Base-by-base conservation (phyloP, 2,888 invertebrate genomes). In the Hipparchia sbordonii region DNA sequence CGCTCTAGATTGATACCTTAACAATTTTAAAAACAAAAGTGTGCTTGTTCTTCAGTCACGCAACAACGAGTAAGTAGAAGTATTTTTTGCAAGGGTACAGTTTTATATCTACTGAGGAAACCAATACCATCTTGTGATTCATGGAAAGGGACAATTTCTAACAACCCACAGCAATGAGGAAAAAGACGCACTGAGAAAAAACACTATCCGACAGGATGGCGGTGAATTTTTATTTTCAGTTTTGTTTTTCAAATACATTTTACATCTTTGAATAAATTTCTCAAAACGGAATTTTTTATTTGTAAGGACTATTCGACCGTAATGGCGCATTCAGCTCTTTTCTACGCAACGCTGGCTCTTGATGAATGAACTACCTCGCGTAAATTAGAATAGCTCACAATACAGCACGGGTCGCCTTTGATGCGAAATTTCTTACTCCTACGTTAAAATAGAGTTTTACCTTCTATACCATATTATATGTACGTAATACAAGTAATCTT, bases 291-390 rank as follows among this genome's bases (percentile, higher is more conserved):
- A 4, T 67, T 67, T 67, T 56, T 67, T 52, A 65, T 67, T 67
- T 67, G 57, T 57, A 46, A 56, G 56, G 67, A 57, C 13, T 46
- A 46, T 67, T 67, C 45, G 67, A 57, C 13, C 67, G 56, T 56
- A 56, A 54, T 56, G 54, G 56, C 67, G 67, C 45, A 67, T 67
- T 67, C 67, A 67, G 46, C 52, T 56, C 54, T 66, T 66, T 65
- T 65, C 65, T 39, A 67, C 67, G 57, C 67, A 56, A 67, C 56
- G 56, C 46, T 67, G 57, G 45, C 56, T 67, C 45, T 13, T 45
- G 56, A 67, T 67, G 67, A 67, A 67, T 46, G 67, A 10, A 13
- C 54, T 66, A 56, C 45, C 67, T 46, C 48, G 48, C 52, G 52
- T 51, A 65, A 12, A 65, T 65, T 52, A 65, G 33, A 65, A 65